Conservation (phyloP, 2,888 invertebrate genomes). For the Amorpha juglandis region DNA sequence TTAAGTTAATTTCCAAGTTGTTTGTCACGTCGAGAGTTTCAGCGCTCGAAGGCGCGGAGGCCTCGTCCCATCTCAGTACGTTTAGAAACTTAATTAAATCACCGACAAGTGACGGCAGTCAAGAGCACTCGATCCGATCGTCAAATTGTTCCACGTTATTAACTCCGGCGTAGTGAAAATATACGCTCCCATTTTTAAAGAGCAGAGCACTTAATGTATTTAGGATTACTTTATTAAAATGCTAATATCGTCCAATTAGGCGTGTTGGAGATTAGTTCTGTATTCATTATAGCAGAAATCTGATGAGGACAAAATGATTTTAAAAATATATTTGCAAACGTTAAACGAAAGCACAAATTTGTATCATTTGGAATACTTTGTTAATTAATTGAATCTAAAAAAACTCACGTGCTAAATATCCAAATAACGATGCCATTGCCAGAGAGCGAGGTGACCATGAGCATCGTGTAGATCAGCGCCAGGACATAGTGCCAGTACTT, state of each 20-base stretch:
- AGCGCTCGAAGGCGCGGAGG: conserved; percentile 38
- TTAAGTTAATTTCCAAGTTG: conserved; percentile 28
- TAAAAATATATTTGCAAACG: neutral
- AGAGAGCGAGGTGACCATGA: conserved; percentile 85
- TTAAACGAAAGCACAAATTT: too few species aligned
- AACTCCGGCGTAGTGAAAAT: conserved; percentile 37
- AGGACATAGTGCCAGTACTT: conserved; percentile 87
- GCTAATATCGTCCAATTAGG: conserved; percentile 19
- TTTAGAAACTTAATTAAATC: conserved; percentile 71
- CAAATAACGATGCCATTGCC: conserved; percentile 90
- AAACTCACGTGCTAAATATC: conserved; percentile 89
- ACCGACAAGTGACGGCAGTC: conserved; percentile 57
- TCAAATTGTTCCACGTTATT: conserved; percentile 67
- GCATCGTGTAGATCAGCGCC: conserved; percentile 86
- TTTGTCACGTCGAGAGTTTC: conserved; percentile 42
- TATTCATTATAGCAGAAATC: conserved; percentile 2
- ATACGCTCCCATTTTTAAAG: conserved; percentile 22
- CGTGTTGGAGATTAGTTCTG: conserved; percentile 1
- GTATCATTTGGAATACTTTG: too few species aligned
- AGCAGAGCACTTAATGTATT: conserved; percentile 16
- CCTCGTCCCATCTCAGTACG: conserved; percentile 38
- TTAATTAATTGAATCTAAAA: too few species aligned
- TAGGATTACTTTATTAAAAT: conserved; percentile 13
- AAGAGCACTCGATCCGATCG: conserved; percentile 56
- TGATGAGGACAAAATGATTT: neutral